A percentile compares a stretch with the other conserved stretches of the same genome.
phyloP scores from a whole-genome alignment of 2,797 vertebrate genomes.

The Ataeniobius toweri region DNA sequence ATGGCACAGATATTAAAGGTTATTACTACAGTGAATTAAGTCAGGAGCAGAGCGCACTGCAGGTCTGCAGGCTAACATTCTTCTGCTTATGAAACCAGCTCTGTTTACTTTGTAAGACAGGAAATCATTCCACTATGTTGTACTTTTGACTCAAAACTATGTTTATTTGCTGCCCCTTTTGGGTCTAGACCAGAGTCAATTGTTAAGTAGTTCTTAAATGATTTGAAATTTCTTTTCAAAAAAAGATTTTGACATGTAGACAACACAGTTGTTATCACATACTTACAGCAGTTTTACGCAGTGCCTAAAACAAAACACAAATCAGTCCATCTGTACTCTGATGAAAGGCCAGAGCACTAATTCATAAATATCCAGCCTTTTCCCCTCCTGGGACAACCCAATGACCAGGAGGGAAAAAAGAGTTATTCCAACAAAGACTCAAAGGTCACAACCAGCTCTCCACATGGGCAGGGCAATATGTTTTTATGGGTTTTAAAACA shows the following conservation, averaged over 20 bases:
- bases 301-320: constrained; percentile 24
- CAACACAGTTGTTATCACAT: not conserved
- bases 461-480: constrained; percentile 46
- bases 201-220: not conserved
- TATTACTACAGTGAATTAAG: constrained; percentile 25
- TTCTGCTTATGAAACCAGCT: constrained; percentile 45
- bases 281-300: not conserved
- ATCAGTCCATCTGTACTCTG: constrained; percentile 13
- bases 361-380: constrained; percentile 29
- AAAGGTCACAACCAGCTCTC: constrained; percentile 61
- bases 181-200: not conserved
- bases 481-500: constrained; percentile 49
- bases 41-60: constrained; percentile 26
- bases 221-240: constrained; percentile 7
- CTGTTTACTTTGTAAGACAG: constrained; percentile 33
- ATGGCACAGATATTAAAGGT: constrained; percentile 46
- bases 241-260: constrained; percentile 10
- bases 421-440: constrained; percentile 53
- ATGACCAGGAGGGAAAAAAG: constrained; percentile 28
- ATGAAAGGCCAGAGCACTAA: constrained; percentile 19
- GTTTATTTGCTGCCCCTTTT: not conserved
- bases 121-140: constrained; percentile 27
- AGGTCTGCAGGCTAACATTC: constrained; percentile 43
- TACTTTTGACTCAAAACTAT: constrained; percentile 18
- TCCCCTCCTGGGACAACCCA: constrained; percentile 41